Evolutionary conservation across 2,888 invertebrate species (phyloP), one percentile per base, ranked within the genome.

Genomic region (Chymomyza fuscimana): DNA sequence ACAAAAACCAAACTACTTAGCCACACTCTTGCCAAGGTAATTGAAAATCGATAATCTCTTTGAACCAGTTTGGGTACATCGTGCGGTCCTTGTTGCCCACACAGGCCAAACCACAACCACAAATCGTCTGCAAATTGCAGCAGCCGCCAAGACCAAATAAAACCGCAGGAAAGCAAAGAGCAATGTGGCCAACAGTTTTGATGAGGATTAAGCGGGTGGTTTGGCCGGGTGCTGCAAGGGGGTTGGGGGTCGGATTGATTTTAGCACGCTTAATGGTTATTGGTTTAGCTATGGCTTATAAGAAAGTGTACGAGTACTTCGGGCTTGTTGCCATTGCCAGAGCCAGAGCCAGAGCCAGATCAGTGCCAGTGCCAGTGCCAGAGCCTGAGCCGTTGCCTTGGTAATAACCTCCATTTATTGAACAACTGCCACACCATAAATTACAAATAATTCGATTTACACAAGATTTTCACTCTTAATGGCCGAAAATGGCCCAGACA

Each of bases 371-470:
- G 52, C 61, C n/a, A 46, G 36, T n/a, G 46, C 51, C 74, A 63
- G 67, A 69, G 50, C 72, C 61, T 69, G 69, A 50, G n/a, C 25
- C 12, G 72, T 60, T 74, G 75, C 77, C 69, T 62, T 73, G 80
- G 80, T 82, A 88, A 86, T 88, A 86, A 86, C 81, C 76, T 86
- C 85, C 86, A 82, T 88, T 88, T 85, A 82, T 87, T 79, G 82
- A 84, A 80, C 83, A 83, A 83, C 85, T 85, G 84, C 88, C 86
- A 86, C 84, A 86, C 83, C 87, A 88, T 89, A 90, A 90, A 90
- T 89, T 90, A 90, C 89, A 89, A 90, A 90, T 90, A 90, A 90
- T 90, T 90, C 90, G 90, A 90, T 90, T 90, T 90, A 89, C 90
- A 89, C 89, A 90, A 87, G 87, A 87, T 87, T 84, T 86, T 85